phyloP scores from a whole-genome alignment of 2,113 vertebrate genomes.

The Cyprinodon variegatus region DNA sequence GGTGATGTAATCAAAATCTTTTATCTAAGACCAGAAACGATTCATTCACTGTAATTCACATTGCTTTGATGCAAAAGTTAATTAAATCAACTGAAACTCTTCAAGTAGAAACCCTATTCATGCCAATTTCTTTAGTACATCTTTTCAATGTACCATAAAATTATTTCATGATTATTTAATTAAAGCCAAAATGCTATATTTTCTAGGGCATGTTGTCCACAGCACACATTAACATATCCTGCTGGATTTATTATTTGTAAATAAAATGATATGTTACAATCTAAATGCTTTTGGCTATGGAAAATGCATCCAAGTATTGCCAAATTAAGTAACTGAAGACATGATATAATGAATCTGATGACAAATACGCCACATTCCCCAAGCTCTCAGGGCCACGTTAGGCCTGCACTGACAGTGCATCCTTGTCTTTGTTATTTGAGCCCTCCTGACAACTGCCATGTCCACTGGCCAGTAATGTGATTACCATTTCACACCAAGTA shows the following conservation, averaged over 20 bases:
- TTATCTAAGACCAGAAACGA: background rate
- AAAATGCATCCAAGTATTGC: background rate
- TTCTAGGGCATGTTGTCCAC: background rate
- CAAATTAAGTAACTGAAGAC: background rate
- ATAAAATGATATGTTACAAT: conserved; percentile 1
- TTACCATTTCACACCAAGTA: conserved; percentile 23
- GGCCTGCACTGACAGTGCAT: conserved; percentile 76
- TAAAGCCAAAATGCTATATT: background rate
- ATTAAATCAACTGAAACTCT: background rate
- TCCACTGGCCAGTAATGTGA: conserved; percentile 24
- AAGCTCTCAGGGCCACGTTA: conserved; percentile 76
- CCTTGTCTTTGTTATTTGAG: conserved; percentile 76
- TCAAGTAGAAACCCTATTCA: background rate
- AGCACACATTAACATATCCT: background rate
- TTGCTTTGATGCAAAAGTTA: background rate
- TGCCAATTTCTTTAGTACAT: background rate
- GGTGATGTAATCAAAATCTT: conserved; percentile 2
- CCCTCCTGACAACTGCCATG: conserved; percentile 59
- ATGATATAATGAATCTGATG: conserved; percentile 50
- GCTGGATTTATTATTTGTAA: conserved; percentile 15
- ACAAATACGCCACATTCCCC: conserved; percentile 77
- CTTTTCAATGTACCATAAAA: background rate
- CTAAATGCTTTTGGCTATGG: background rate
- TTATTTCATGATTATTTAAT: background rate
- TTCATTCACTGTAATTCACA: background rate